Evolutionary conservation across 1,140 invertebrate genomes (phyloP).

Genomic region (Geopemphigus sp.): DNA sequence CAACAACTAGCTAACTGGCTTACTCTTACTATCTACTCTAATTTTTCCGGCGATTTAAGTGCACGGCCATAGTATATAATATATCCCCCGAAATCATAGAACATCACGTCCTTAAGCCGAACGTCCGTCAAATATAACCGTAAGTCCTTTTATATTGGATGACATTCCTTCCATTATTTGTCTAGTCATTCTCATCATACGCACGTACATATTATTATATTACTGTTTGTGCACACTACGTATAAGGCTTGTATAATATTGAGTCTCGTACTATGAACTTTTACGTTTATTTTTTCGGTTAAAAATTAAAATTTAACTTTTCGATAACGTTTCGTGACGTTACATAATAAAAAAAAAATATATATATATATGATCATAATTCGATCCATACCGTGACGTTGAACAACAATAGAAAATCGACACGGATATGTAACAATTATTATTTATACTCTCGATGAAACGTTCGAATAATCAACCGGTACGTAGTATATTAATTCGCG

Average conservation of each 20-base stretch:
- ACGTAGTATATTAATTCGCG: too few relatives aligned
- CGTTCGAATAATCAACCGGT: too few relatives aligned
- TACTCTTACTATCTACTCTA: background rate
- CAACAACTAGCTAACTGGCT: too few relatives aligned
- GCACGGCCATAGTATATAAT: background rate
- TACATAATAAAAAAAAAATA: too few relatives aligned
- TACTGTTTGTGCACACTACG: background rate
- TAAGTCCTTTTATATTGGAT: constrained; percentile 25
- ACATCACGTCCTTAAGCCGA: background rate
- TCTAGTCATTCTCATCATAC: background rate
- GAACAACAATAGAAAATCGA: too few relatives aligned
- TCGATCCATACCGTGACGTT: too few relatives aligned
- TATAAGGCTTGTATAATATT: background rate
- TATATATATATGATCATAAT: too few relatives aligned
- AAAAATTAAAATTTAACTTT: background rate
- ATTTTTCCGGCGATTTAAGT: constrained; percentile 31
- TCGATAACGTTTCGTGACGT: background rate
- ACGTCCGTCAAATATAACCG: constrained; percentile 24
- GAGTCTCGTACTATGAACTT: background rate
- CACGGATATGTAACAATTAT: too few relatives aligned
- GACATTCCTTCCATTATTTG: background rate
- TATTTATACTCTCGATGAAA: too few relatives aligned
- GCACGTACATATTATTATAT: background rate
- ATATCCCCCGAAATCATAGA: background rate
- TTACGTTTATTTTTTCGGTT: background rate